Percentiles rank a stretch among this genome's conserved stretches.
phyloP scores from a whole-genome alignment of 2,797 vertebrate species.

The Pseudomugil tenellus region DNA sequence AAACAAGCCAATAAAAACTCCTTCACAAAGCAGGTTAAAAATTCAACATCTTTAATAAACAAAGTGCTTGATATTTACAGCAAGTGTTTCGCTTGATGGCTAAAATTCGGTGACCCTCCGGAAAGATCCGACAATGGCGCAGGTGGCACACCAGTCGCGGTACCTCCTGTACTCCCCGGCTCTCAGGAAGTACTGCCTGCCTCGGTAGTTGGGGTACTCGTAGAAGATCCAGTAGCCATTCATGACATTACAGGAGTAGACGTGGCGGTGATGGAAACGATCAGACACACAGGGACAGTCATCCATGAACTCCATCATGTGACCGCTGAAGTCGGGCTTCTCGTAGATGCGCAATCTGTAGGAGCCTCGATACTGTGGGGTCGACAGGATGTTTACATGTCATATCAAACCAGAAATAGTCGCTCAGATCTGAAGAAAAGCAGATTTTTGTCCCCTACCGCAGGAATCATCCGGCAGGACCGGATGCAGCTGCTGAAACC shows the following conservation, averaged over 20 bases:
- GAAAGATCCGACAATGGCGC: constrained; percentile 85
- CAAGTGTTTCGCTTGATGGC: constrained; percentile 65
- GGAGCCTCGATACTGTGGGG: constrained; percentile 80
- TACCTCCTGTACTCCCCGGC: constrained; percentile 84
- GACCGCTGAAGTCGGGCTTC: constrained; percentile 83
- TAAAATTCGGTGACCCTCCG: constrained; percentile 85
- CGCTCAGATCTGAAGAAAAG: background rate
- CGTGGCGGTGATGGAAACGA: constrained; percentile 86
- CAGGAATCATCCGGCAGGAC: constrained; percentile 83
- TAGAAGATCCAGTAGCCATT: constrained; percentile 87
- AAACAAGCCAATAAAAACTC: constrained; percentile 47
- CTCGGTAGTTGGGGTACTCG: constrained; percentile 86
- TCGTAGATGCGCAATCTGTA: constrained; percentile 86
- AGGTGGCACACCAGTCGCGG: constrained; percentile 85
- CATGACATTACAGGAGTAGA: constrained; percentile 86
- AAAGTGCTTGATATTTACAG: constrained; percentile 81
- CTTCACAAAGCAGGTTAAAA: constrained; percentile 67
- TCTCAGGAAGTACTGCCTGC: constrained; percentile 85
- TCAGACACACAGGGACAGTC: constrained; percentile 87
- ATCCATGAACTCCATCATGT: constrained; percentile 88
- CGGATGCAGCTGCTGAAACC: constrained; percentile 84
- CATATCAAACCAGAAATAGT: background rate
- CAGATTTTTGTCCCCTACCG: constrained; percentile 57
- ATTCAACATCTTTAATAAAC: constrained; percentile 80
- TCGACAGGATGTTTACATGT: background rate